These are phyloP conservation scores for Lutjanus campechanus DNA, from an alignment of 2,797 vertebrate species.

Conservation along the genomic window DNA sequence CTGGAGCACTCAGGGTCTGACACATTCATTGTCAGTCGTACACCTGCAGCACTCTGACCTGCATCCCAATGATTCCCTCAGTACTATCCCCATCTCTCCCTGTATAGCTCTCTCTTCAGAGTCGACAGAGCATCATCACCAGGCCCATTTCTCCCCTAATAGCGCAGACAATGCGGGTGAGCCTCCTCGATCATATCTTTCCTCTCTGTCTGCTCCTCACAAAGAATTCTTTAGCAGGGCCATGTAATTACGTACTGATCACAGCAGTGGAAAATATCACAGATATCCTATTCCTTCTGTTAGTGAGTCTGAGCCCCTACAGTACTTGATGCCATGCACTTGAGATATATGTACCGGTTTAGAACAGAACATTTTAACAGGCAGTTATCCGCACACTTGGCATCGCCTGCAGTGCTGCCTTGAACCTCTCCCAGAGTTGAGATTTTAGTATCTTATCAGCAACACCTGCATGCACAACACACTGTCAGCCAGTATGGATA, in stretches of 20 bases:
- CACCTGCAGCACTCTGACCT: constrained; percentile 77
- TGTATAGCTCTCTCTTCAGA: constrained; percentile 62
- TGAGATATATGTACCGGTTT: constrained; percentile 49
- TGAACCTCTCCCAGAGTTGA: constrained; percentile 52
- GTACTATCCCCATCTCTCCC: constrained; percentile 37
- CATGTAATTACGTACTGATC: constrained; percentile 74
- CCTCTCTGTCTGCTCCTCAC: constrained; percentile 65
- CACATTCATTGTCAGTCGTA: constrained; percentile 76
- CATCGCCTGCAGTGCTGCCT: constrained; percentile 54
- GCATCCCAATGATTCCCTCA: constrained; percentile 79
- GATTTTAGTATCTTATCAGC: constrained; percentile 53
- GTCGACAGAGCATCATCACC: constrained; percentile 71
- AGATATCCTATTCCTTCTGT: constrained; percentile 64
- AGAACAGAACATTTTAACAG: constrained; percentile 63
- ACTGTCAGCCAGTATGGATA: neutral
- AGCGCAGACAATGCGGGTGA: constrained; percentile 72
- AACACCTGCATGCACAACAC: constrained; percentile 60
- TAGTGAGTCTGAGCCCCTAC: constrained; percentile 25
- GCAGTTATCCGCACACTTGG: constrained; percentile 44
- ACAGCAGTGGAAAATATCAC: constrained; percentile 64
- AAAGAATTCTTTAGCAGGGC: constrained; percentile 69
- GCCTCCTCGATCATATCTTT: constrained; percentile 74
- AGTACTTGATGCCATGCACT: constrained; percentile 43
- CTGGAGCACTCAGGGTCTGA: constrained; percentile 71
- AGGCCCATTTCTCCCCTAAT: constrained; percentile 81